Conservation (phyloP, 2,888 invertebrate genomes). For the Rutpela maculata region DNA sequence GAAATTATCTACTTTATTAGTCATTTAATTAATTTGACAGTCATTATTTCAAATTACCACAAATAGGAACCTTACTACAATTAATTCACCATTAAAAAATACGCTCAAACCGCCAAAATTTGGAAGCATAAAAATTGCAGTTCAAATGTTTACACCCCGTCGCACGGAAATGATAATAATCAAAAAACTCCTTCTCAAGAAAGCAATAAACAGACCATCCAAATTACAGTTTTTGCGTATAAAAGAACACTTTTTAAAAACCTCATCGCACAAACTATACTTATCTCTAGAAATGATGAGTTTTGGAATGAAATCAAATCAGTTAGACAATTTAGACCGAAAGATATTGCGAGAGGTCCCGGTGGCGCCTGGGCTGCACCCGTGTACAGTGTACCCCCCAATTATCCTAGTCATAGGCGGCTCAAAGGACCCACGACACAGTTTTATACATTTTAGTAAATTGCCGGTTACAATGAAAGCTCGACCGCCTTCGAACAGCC, state of each 20-base stretch:
- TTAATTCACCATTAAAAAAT: neutral
- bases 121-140: conserved; percentile 6
- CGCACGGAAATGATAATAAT: conserved; percentile 9
- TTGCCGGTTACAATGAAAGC: conserved; percentile 64
- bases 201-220: conserved; percentile 24
- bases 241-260: conserved; percentile 51
- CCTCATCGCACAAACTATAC: conserved; percentile 49
- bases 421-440: conserved; percentile 60
- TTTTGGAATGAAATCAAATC: conserved; percentile 54
- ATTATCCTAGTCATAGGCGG: conserved; percentile 62
- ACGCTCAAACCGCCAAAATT: neutral
- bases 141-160: neutral
- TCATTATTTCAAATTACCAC: neutral
- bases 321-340: conserved; percentile 49
- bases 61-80: neutral
- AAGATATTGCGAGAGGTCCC: conserved; percentile 55
- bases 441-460: conserved; percentile 69
- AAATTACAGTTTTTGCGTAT: conserved; percentile 30
- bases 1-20: no score
- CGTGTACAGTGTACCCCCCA: conserved; percentile 64
- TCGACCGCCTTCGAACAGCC: conserved; percentile 61
- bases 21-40: neutral
- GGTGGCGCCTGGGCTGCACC: conserved; percentile 66
- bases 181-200: neutral
- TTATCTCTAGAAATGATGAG: conserved; percentile 52